Base-by-base conservation (phyloP, 2,797 vertebrate species). In the Sebastes diploproa region DNA sequence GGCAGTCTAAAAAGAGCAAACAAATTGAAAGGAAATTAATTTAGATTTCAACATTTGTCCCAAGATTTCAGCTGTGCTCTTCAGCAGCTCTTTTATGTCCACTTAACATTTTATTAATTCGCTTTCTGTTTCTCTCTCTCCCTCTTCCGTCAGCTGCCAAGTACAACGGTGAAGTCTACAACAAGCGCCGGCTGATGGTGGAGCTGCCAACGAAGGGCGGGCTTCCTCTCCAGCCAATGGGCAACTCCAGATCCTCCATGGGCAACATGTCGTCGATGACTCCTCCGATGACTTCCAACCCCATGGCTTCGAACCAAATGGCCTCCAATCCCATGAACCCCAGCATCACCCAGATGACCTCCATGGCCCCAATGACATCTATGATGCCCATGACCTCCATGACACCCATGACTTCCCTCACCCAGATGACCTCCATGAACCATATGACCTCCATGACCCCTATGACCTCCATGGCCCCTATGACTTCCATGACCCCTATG, bases 151-250 rank as follows among this genome's bases (percentile, higher is more conserved):
- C 38, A 99, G 98, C 98, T 25, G 97, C 98, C 92, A 99, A 98
- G 92, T 97, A 97, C 90, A 98, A 96, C 0, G 97, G 98, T 0
- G 98, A 99, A 88, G 95, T 98, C 93, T 99, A 98, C 93, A 96
- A 91, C 90, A 99, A 99, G 76, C 96, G 97, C 1, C 96, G 97
- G 3, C 97, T 98, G 76, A 96, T 99, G 93, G 97, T 98, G 0
- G 98, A 99, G 87, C 92, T 99, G 91, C 97, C 98, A 0, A 89
- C 96, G 2, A 98, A 99, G 88, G 97, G 97, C 2, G 97, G 95
- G 75, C 95, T 99, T 70, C 98, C 98, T 2, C 95, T 99, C 3
- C 98, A 98, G 58, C 97, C 98, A 0, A 96, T 94, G 91, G 92
- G 92, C 27, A 94, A 89, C 82, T 87, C 98, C 32, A 95, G 96